Evolutionary conservation across 2,888 invertebrate species (phyloP).

Genomic region (Apoderus coryli): DNA sequence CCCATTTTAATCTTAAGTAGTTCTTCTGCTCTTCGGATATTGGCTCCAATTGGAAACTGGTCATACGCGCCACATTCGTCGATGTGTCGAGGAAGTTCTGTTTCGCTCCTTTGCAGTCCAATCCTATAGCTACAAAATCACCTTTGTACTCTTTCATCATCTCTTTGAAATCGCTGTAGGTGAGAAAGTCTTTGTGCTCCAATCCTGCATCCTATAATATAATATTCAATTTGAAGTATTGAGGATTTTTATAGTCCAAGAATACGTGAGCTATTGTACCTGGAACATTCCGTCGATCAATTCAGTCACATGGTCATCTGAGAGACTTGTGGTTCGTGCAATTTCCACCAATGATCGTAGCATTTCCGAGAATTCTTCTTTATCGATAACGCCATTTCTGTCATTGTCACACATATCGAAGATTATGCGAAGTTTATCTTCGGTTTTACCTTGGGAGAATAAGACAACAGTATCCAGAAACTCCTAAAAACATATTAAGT

Average conservation of each 20-base stretch:
- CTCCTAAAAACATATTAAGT: conserved; percentile 44
- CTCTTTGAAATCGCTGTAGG: conserved; percentile 81
- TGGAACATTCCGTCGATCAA: conserved; percentile 90
- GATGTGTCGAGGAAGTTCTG: conserved; percentile 91
- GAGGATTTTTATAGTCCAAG: background rate
- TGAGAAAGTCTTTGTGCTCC: conserved; percentile 78
- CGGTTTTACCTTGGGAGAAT: conserved; percentile 84
- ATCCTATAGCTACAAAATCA: conserved; percentile 85
- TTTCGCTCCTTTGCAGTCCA: conserved; percentile 90
- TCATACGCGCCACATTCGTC: conserved; percentile 90
- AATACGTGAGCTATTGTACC: conserved; percentile 30
- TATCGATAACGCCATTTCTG: conserved; percentile 86
- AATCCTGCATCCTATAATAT: conserved; percentile 64
- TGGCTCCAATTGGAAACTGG: conserved; percentile 81
- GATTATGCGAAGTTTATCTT: conserved; percentile 84
- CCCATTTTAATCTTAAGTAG: conserved; percentile 68
- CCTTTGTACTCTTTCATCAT: conserved; percentile 97
- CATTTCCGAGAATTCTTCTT: conserved; percentile 87
- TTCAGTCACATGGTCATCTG: conserved; percentile 82
- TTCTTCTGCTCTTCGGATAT: conserved; percentile 53
- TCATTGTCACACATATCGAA: conserved; percentile 98
- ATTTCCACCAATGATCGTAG: conserved; percentile 84
- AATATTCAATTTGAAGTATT: conserved; percentile 4
- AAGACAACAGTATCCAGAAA: conserved; percentile 87
- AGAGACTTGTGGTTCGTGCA: conserved; percentile 77